Evolutionary conservation across 2,797 vertebrate genomes (phyloP).

Genomic region (Pampus argenteus): DNA sequence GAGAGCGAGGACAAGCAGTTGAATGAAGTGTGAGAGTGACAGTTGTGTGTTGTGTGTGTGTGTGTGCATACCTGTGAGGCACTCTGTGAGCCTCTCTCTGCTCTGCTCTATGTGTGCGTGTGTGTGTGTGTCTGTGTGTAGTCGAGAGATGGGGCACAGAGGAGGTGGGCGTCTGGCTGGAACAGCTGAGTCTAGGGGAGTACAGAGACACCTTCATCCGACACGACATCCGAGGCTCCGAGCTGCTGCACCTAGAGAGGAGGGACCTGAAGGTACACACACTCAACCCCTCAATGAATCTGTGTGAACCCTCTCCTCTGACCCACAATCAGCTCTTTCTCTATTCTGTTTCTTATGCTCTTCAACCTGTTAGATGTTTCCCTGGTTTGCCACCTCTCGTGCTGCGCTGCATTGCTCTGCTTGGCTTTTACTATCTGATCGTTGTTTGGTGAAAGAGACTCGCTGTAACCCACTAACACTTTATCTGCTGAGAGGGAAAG

Average conservation of each 20-base stretch:
- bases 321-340: constrained; percentile 61
- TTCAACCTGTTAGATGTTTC: constrained; percentile 75
- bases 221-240: constrained; percentile 99
- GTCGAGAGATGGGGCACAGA: constrained; percentile 99
- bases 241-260: constrained; percentile 99
- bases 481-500: constrained; percentile 48
- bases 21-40: constrained; percentile 13
- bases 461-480: constrained; percentile 71
- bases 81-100: constrained; percentile 79
- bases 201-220: constrained; percentile 99
- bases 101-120: constrained; percentile 85
- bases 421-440: constrained; percentile 89
- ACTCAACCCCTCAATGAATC: constrained; percentile 82
- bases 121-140: constrained; percentile 92
- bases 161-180: constrained; percentile 99
- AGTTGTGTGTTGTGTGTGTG: constrained; percentile 23
- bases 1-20: background rate
- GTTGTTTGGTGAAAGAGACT: constrained; percentile 59
- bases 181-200: constrained; percentile 99
- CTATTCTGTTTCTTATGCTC: constrained; percentile 73
- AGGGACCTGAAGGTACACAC: constrained; percentile 97
- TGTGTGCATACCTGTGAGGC: constrained; percentile 51
- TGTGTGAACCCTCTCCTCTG: constrained; percentile 41
- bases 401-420: constrained; percentile 93
- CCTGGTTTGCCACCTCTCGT: constrained; percentile 82